phyloP scores from a whole-genome alignment of 1,140 invertebrate genomes.

The Drosophila suzukii region DNA sequence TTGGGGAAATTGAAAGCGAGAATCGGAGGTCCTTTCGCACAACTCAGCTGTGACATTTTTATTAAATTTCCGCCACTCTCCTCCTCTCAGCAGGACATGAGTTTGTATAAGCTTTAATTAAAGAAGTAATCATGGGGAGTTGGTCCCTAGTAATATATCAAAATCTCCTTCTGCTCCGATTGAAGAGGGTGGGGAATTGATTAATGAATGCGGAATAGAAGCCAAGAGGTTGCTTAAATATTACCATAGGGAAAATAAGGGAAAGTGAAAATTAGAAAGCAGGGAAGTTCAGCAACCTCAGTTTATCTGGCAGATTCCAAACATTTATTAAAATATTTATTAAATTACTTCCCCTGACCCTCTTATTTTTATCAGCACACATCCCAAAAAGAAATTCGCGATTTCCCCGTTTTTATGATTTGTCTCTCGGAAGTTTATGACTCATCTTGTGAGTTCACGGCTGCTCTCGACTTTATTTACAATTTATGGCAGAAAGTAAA shows the following conservation, averaged over 20 bases:
- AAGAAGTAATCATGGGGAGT: conserved; percentile 41
- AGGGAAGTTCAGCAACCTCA: not conserved
- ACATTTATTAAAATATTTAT: not conserved
- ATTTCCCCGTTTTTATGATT: conserved; percentile 21
- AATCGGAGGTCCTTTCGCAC: conserved; percentile 11
- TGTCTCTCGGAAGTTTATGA: conserved; percentile 38
- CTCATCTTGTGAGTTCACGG: conserved; percentile 26
- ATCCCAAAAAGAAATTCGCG: conserved; percentile 15
- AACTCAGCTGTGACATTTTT: conserved; percentile 66
- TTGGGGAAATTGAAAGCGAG: conserved; percentile 29
- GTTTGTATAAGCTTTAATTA: conserved; percentile 52
- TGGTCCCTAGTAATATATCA: conserved; percentile 41
- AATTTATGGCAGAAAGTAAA: conserved; percentile 35
- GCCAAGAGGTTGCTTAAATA: conserved; percentile 21
- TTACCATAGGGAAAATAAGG: not conserved
- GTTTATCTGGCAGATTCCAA: not conserved
- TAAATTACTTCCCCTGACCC: not conserved
- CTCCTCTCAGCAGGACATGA: conserved; percentile 13
- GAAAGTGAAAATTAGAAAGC: not conserved
- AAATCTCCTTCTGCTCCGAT: conserved; percentile 21
- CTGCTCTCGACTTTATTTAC: conserved; percentile 18
- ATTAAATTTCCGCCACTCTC: conserved; percentile 51
- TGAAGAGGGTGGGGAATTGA: conserved; percentile 15
- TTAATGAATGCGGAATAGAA: conserved; percentile 30
- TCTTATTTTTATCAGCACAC: not conserved